Base-by-base conservation (phyloP, 2,797 vertebrate genomes). In the Anableps anableps region DNA sequence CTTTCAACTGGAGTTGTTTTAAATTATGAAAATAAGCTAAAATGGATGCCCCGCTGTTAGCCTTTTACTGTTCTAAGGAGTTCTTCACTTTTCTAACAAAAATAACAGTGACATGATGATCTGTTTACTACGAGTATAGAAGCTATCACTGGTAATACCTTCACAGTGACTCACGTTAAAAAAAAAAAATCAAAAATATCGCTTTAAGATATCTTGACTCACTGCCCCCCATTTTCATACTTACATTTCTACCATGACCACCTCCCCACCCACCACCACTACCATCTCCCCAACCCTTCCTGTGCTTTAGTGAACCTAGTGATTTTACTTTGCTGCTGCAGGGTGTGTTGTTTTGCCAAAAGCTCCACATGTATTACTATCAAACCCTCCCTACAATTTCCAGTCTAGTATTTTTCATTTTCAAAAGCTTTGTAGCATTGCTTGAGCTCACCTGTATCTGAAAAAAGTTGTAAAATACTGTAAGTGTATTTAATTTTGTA, bases 401-500 rank as follows among this genome's bases (percentile, higher is more conserved):
- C 73, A 58, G 95, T 95, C 91, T 94, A 95, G 95, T 80, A 91
- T 94, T 94, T 91, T 81, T 77, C 91, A 88, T 85, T 88, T 85
- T 75, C 77, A 91, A 95, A 95, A 88, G 95, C 96, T 95, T 95
- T 58, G 93, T 87, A 91, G 92, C 93, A 81, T 89, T 88, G 96
- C 93, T 78, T 87, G 94, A 95, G 92, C 94, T 95, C 95, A 95
- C 89, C 90, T 95, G 85, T 93, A 89, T 36, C 78, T 43, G 82
- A 58, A 78, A 80, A 89, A 95, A 88, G 90, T 84, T 96, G 96
- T 96, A 96, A 90, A 94, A 97, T 96, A 93, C 86, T 91, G 92
- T 96, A 97, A 94, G 96, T 97, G 96, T 97, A 98, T 97, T 97
- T 98, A 97, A 97, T 98, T 98, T 98, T 98, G 97, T 98, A 98